Percentiles rank a stretch among this genome's conserved stretches.
phyloP scores from a whole-genome alignment of 2,888 invertebrate species.

The Rugalucina vietnamica region DNA sequence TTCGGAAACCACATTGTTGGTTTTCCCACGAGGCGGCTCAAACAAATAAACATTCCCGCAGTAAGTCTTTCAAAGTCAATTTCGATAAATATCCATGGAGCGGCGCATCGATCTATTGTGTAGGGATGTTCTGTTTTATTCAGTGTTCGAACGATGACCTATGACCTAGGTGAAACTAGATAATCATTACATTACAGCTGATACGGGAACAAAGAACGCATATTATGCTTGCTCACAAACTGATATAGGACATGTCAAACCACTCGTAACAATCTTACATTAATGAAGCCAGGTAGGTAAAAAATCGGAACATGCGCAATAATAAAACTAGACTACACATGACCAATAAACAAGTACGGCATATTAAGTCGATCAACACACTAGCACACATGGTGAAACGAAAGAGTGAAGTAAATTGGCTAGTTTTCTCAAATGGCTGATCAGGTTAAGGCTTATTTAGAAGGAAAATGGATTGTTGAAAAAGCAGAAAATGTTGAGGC shows the following conservation, averaged over 20 bases:
- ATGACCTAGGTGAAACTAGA: neutral
- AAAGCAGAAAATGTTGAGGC: constrained; percentile 12
- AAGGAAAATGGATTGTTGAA: constrained; percentile 9
- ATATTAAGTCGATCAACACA: neutral
- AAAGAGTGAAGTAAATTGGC: neutral
- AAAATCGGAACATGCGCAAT: constrained; percentile 4
- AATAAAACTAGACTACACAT: constrained; percentile 8
- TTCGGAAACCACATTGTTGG: too few species aligned
- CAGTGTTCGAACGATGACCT: neutral
- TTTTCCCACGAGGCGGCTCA: too few species aligned
- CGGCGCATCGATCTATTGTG: too few species aligned
- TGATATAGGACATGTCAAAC: constrained; percentile 4
- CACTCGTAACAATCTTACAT: neutral
- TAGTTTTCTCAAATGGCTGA: neutral
- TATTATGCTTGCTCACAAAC: neutral
- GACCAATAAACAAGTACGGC: neutral
- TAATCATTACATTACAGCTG: neutral
- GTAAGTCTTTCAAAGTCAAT: too few species aligned
- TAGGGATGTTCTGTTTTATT: neutral
- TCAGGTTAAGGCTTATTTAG: neutral
- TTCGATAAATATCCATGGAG: too few species aligned
- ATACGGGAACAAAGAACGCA: neutral
- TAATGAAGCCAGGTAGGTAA: neutral
- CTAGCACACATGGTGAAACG: neutral
- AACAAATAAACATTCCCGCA: too few species aligned